These are phyloP conservation scores for Neuroscelio doddi DNA, from an alignment of 2,888 invertebrate genomes.

Conservation along the genomic window DNA sequence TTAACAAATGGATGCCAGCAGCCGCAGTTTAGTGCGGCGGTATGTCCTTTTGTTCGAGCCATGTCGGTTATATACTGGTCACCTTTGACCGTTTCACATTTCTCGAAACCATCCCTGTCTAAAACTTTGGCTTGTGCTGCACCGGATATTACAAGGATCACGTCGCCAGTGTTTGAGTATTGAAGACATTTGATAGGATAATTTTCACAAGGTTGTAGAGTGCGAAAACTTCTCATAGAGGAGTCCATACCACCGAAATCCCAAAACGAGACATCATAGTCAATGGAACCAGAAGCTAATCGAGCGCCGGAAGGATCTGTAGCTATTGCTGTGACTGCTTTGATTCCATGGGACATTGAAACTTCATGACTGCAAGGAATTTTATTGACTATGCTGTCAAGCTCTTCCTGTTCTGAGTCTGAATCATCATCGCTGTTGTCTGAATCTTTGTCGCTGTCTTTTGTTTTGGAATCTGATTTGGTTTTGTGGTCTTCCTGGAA, in stretches of 20 bases:
- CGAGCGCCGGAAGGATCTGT: slow-evolving; percentile 96
- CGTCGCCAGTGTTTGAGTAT: slow-evolving; percentile 95
- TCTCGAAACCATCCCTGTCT: slow-evolving; percentile 95
- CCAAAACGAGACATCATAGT: slow-evolving; percentile 98
- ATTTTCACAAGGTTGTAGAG: slow-evolving; percentile 95
- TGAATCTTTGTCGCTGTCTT: slow-evolving; percentile 12
- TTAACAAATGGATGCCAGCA: slow-evolving; percentile 94
- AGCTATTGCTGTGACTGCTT: slow-evolving; percentile 91
- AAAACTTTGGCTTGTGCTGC: slow-evolving; percentile 94
- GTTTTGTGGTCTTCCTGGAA: slow-evolving; percentile 9
- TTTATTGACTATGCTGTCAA: slow-evolving; percentile 72
- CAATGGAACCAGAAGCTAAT: slow-evolving; percentile 91
- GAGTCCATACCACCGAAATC: slow-evolving; percentile 99
- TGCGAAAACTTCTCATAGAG: slow-evolving; percentile 90
- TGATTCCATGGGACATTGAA: slow-evolving; percentile 89
- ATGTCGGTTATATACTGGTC: slow-evolving; percentile 97
- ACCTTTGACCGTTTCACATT: slow-evolving; percentile 95
- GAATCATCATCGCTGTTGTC: slow-evolving; percentile 58
- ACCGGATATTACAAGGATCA: slow-evolving; percentile 93
- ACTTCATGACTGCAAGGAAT: slow-evolving; percentile 87
- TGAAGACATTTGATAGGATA: slow-evolving; percentile 93
- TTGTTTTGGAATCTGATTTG: slow-evolving; percentile 9
- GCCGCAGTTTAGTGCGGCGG: slow-evolving; percentile 88
- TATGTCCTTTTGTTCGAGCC: slow-evolving; percentile 94
- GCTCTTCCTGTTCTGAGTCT: slow-evolving; percentile 64